Percentiles rank a stretch among this genome's conserved stretches.
Evolutionary conservation across 2,113 vertebrate genomes (phyloP).

Genomic region (Eurystomus gularis): DNA sequence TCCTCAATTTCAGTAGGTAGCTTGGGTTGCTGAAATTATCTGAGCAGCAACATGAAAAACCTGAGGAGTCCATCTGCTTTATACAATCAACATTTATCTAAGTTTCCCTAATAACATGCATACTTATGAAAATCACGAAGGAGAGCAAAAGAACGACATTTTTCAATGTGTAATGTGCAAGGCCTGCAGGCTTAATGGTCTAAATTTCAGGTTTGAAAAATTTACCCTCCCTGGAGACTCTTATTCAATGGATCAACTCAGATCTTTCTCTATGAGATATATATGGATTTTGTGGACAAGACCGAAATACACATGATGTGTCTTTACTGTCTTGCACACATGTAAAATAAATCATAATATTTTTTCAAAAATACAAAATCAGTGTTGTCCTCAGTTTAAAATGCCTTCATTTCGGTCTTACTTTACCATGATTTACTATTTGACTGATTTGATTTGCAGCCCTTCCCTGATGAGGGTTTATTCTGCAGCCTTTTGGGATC

Average conservation of each 20-base stretch:
- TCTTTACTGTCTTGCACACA: not conserved
- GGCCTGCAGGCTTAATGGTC: slow-evolving; percentile 22
- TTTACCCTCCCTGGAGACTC: not conserved
- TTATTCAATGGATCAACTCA: slow-evolving; percentile 19
- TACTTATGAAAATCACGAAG: slow-evolving; percentile 8
- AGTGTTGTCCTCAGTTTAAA: not conserved
- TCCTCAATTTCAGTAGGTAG: not conserved
- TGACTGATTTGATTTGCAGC: not conserved
- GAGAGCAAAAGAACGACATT: not conserved
- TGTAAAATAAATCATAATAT: not conserved
- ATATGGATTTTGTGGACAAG: not conserved
- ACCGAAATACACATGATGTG: not conserved
- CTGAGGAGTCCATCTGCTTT: not conserved
- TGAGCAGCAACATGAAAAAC: slow-evolving; percentile 5
- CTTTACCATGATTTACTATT: not conserved
- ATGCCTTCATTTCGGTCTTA: not conserved
- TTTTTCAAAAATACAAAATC: slow-evolving; percentile 1
- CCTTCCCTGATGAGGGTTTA: not conserved
- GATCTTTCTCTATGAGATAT: not conserved
- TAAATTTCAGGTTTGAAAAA: slow-evolving; percentile 50
- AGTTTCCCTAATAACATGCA: not conserved
- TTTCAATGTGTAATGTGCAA: not conserved
- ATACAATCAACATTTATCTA: slow-evolving; percentile 26
- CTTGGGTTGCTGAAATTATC: not conserved
- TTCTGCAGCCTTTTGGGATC: not conserved